Evolutionary conservation across 2,797 vertebrate genomes (phyloP), one percentile per base, ranked within the genome.

Genomic region (Coilia nasus): DNA sequence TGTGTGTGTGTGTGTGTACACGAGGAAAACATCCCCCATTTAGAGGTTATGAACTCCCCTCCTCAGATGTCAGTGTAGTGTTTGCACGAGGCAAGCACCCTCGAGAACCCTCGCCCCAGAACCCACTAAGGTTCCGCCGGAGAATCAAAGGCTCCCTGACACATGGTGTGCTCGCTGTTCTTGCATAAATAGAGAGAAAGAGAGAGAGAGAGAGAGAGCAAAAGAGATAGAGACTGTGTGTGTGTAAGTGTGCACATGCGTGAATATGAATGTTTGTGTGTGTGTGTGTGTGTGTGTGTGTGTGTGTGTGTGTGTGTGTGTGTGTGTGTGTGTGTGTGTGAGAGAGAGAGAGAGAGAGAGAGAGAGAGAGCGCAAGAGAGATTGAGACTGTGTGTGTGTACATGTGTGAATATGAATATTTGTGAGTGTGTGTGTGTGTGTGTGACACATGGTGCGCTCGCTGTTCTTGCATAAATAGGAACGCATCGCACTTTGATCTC

Each of bases 401-500:
- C n/a, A n/a, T n/a, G n/a, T n/a, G n/a, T n/a, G n/a, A n/a, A n/a
- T n/a, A n/a, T n/a, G n/a, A n/a, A n/a, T n/a, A n/a, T n/a, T n/a
- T n/a, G n/a, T n/a, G n/a, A n/a, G n/a, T n/a, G n/a, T n/a, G n/a
- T n/a, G n/a, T n/a, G n/a, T n/a, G n/a, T n/a, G n/a, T n/a, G n/a
- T n/a, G n/a, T n/a, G n/a, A n/a, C n/a, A n/a, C n/a, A n/a, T 83
- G 56, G 62, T 85, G 85, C 78, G 81, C 82, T 35, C 50, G 50
- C 50, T 54, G 81, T 87, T 84, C 87, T 86, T 81, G 83, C 84
- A 78, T 87, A 46, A 54, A 44, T 81, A 82, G 85, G 85, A 84
- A 85, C 60, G 15, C 50, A 17, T 86, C 86, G 78, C 80, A 89
- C 86, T 90, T 88, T 90, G 88, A 89, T 89, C 87, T 86, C 25